Base-by-base conservation (phyloP, 2,113 vertebrate genomes). In the Hypomesus transpacificus region DNA sequence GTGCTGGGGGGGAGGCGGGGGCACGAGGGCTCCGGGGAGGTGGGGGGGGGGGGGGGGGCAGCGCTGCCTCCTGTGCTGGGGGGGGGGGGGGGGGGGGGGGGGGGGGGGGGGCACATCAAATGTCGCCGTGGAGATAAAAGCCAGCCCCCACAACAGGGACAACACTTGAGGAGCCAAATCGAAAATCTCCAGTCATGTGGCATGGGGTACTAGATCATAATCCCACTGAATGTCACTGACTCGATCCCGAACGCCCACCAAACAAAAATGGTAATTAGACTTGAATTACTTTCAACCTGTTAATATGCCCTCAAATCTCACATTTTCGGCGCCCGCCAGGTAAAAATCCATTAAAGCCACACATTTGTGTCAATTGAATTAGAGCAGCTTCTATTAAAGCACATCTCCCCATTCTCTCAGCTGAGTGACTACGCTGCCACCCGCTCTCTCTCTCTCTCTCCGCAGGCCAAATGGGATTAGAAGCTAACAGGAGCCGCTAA, bases 391-490 rank as follows among this genome's bases (percentile, higher is more conserved):
- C 14, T 21, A 74, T 73, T 69, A 78, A 80, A 81, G 69, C 72
- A 70, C 68, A 72, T 74, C 72, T 80, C 82, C 77, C 72, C 74
- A 66, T 76, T 82, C 84, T 74, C 73, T 82, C 70, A 69, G 69
- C 71, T 81, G 81, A 86, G 84, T 79, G 77, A 69, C 82, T 84
- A 63, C 54, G 79, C 85, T 79, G 76, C 74, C 82, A 82, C 83
- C 79, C 85, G 82, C 74, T 86, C 57, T 59, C 20, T 59, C 21
- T 26, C 3, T 22, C 84, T 84, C 78, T 78, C 78, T 82, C 80
- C 79, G 85, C 73, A 74, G 83, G 75, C 75, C 81, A 91, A 88
- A 88, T 84, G 78, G 85, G 87, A 89, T 89, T 86, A 86, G 82
- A 75, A 83, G 67, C 75, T 80, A 77, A 85, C 82, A 78, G 66